phyloP scores from a whole-genome alignment of 2,113 vertebrate species.

The Anolis carolinensis region DNA sequence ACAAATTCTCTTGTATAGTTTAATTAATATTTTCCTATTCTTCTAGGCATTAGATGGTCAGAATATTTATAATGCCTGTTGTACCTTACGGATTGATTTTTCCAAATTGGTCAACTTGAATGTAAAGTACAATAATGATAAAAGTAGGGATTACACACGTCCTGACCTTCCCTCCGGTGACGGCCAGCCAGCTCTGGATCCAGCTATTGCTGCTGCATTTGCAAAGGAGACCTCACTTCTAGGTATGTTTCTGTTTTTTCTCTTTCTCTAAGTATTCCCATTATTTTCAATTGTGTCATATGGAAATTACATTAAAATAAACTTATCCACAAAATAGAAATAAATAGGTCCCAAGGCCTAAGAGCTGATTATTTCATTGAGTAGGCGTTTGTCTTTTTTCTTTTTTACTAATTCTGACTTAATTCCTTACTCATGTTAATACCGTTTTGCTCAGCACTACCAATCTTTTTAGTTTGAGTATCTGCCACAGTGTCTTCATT shows the following conservation, averaged over 20 bases:
- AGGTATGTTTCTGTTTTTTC: constrained; percentile 81
- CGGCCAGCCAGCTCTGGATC: constrained; percentile 90
- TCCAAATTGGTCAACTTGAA: constrained; percentile 98
- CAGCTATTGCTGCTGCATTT: constrained; percentile 88
- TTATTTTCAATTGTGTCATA: background rate
- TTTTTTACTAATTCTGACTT: background rate
- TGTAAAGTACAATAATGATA: constrained; percentile 99
- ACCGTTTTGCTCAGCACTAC: background rate
- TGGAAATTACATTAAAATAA: background rate
- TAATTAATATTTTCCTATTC: constrained; percentile 50
- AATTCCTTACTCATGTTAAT: background rate
- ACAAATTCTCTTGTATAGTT: background rate
- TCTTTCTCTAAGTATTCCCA: background rate
- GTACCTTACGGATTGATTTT: constrained; percentile 97
- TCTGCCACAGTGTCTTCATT: background rate
- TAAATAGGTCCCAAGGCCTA: background rate
- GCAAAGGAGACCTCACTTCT: constrained; percentile 96
- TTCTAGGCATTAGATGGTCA: constrained; percentile 94
- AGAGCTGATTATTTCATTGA: background rate
- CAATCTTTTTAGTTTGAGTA: background rate
- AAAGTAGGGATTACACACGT: constrained; percentile 96
- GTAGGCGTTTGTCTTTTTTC: background rate
- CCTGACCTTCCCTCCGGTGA: constrained; percentile 95
- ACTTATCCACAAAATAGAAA: background rate
- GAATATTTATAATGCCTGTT: constrained; percentile 98